Base-by-base conservation (phyloP, 2,888 invertebrate species). In the Drosophila anomelani region DNA sequence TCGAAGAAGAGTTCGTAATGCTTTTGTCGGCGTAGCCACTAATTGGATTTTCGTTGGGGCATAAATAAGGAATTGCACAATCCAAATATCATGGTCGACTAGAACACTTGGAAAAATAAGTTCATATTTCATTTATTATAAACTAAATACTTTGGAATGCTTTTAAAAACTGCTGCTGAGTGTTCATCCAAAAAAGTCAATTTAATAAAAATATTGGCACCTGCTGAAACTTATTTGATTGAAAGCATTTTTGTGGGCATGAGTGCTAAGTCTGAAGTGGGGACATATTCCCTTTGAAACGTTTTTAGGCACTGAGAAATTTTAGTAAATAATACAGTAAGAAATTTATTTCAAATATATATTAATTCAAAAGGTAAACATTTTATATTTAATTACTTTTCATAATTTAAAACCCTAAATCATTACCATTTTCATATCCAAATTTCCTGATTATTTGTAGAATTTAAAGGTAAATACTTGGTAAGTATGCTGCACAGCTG, bases 11-110 rank as follows among this genome's bases (percentile, higher is more conserved):
- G 34, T 49, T 71, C 29, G 59, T 68, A 57, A 58, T 41, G 67
- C 67, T 71, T 66, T 56, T 54, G 81, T 39, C 61, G 12, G 49
- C 76, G 64, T 64, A 55, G 43, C 44, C 56, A 70, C 74, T 85
- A 82, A 82, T 85, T 82, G 83, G 47, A 74, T 62, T 66, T 74
- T 68, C 29, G 47, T 20, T 49, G 34, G 26, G 29, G 7, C 57
- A 57, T 41, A 71, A 71, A 47, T 57, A 39, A 29, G 12, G 17
- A 17, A 55, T 32, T 17, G 55, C 57, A 34, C 46, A 46, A 55
- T 70, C 56, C 46, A 3, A 46, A 55, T 39, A 46, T 66, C 62
- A 58, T 59, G 39, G 29, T 10, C 20, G 15, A n/a, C 5, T 15
- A 26, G 26, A 5, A 58, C 59, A 59, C 59, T 59, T 8, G 20